Evolutionary conservation across 2,113 vertebrate species (phyloP).

Genomic region (Zootoca vivipara): DNA sequence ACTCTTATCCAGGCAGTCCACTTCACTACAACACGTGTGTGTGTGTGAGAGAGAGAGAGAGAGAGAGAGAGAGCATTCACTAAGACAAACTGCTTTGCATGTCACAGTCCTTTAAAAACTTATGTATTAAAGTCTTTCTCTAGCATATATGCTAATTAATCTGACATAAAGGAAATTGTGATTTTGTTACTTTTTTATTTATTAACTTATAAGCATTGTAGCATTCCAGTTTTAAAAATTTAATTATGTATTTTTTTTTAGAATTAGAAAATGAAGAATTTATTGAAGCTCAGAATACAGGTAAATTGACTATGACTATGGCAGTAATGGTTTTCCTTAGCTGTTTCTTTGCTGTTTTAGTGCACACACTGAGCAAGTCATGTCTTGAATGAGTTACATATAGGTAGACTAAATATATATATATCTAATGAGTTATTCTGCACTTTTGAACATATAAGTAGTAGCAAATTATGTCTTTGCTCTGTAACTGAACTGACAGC

Average conservation of each 20-base stretch:
- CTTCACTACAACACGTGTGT: not conserved
- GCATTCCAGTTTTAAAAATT: not conserved
- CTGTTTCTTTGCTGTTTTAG: not conserved
- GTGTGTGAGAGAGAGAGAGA: too few species aligned
- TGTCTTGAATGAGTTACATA: not conserved
- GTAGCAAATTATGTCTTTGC: not conserved
- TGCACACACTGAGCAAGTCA: not conserved
- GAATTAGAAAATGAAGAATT: slow-evolving; percentile 44
- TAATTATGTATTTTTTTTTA: slow-evolving; percentile 35
- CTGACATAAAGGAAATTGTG: not conserved
- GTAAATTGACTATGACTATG: slow-evolving; percentile 21
- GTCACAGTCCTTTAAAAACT: not conserved
- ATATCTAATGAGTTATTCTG: not conserved
- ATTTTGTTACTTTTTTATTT: not conserved
- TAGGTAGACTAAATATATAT: not conserved
- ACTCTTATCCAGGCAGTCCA: not conserved
- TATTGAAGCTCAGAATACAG: slow-evolving; percentile 39
- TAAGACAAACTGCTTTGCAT: not conserved
- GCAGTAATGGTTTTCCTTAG: not conserved
- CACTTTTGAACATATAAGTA: not conserved
- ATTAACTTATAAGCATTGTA: not conserved
- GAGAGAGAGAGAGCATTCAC: not conserved
- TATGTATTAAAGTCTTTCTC: not conserved
- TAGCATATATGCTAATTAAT: not conserved
- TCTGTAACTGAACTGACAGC: not conserved